Conservation (phyloP, 1,140 invertebrate genomes). For the Drosophila arawakana region DNA sequence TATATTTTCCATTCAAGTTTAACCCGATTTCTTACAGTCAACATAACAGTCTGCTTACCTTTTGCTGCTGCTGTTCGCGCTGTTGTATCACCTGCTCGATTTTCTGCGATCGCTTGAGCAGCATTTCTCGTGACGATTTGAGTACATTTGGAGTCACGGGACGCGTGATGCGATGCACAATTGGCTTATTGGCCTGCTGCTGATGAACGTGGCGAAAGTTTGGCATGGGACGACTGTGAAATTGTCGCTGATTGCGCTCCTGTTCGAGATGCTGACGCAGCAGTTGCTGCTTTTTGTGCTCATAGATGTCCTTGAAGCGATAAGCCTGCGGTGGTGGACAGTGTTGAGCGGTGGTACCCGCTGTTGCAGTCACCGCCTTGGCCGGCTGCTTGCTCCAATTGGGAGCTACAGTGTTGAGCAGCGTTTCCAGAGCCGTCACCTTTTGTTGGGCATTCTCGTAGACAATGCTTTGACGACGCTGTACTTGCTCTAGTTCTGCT, state of each 20-base stretch:
- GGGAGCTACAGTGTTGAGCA: slow-evolving; percentile 10
- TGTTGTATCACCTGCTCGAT: slow-evolving; percentile 33
- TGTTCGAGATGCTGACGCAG: slow-evolving; percentile 23
- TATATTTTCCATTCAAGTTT: neutral
- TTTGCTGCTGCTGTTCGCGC: slow-evolving; percentile 23
- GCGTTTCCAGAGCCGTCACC: slow-evolving; percentile 10
- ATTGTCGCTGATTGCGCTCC: slow-evolving; percentile 57
- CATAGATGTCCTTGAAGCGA: slow-evolving; percentile 67
- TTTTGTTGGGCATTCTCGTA: slow-evolving; percentile 28
- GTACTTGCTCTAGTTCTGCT: slow-evolving; percentile 5
- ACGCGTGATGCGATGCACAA: slow-evolving; percentile 50
- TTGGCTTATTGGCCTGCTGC: slow-evolving; percentile 7
- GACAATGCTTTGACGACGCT: slow-evolving; percentile 24
- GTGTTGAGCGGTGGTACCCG: neutral
- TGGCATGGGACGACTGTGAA: slow-evolving; percentile 69
- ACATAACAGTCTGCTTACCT: too few species aligned
- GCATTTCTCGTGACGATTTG: slow-evolving; percentile 28
- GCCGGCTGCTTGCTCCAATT: slow-evolving; percentile 5
- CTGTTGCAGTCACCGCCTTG: neutral
- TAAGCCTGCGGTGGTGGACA: slow-evolving; percentile 48
- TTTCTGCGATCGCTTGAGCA: slow-evolving; percentile 34
- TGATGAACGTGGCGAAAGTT: slow-evolving; percentile 57
- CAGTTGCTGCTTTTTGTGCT: slow-evolving; percentile 45
- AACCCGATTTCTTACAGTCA: neutral
- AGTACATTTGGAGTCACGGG: slow-evolving; percentile 66